Conservation (phyloP, 1,140 invertebrate species). For the Atta cephalotes region DNA sequence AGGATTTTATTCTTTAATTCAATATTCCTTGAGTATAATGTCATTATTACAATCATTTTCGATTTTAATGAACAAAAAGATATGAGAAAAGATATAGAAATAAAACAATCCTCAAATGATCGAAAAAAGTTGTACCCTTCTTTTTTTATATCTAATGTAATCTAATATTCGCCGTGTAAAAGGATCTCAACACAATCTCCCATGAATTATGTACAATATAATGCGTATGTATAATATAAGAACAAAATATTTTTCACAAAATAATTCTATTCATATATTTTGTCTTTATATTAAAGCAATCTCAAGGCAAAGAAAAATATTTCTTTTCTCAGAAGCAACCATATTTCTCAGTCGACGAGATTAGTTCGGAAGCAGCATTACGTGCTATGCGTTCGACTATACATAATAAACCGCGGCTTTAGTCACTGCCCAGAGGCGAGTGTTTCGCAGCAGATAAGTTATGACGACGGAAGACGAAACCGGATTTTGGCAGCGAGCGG, state of each 20-base stretch:
- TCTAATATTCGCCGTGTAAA: background rate
- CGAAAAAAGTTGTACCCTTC: too few relatives aligned
- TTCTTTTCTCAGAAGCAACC: background rate
- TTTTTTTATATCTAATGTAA: background rate
- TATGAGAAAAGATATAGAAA: too few relatives aligned
- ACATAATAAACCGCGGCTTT: conserved; percentile 56
- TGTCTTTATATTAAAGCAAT: background rate
- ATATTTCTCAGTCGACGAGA: background rate
- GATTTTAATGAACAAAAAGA: too few relatives aligned
- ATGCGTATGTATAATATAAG: background rate
- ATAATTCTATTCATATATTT: background rate
- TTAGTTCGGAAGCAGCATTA: conserved; percentile 27
- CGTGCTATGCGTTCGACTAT: conserved; percentile 38
- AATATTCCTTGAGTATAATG: too few relatives aligned
- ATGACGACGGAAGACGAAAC: conserved; percentile 9
- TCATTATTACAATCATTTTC: too few relatives aligned
- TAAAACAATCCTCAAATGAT: too few relatives aligned
- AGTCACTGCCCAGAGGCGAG: conserved; percentile 44
- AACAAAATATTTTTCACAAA: background rate
- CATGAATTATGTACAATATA: background rate
- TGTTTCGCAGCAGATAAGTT: conserved; percentile 65
- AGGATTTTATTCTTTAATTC: too few relatives aligned
- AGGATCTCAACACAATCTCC: background rate
- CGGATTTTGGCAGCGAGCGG: conserved; percentile 51
- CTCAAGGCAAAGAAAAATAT: too few relatives aligned